Evolutionary conservation across 2,888 invertebrate genomes (phyloP), one percentile per base, ranked within the genome.

Genomic region (Drosophila phalerata): DNA sequence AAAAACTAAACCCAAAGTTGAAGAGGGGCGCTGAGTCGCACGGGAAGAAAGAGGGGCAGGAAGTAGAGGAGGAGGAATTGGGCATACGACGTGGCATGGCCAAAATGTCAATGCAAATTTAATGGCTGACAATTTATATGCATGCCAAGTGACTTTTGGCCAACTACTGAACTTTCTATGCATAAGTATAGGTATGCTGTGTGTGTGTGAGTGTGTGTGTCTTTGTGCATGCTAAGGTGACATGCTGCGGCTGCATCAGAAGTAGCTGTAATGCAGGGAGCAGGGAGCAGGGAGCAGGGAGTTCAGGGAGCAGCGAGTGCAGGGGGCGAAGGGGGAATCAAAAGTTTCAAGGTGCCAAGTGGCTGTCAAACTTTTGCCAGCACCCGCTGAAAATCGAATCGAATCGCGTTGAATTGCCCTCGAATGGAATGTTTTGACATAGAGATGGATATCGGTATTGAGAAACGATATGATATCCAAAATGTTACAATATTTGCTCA

Each of bases 41-140:
- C 2, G 9, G 30, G 10, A 0, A 30, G 30, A 2, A 10, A 30
- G 30, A 30, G 37, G 22, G 52, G 49, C 38, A 11, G 38, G 30
- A 34, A 5, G 22, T 10, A 8, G 34, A 8, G 37, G 5, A n/a
- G 32, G 30, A 40, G n/a, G 22, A 52, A 10, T 32, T 34, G 22
- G 34, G 48, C 51, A 5, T 28, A 38, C 45, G 51, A 15, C 11
- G 69, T 56, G 48, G 78, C 85, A 81, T 69, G 75, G 80, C 80
- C 84, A 87, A 84, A 88, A 85, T 87, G 85, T 89, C 89, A 89
- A 85, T 85, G 85, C 88, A 85, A 85, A 85, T 85, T 85, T 85
- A 85, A 85, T 85, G 85, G 89, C 88, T 79, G 84, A 85, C 89
- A 85, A 85, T 85, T 85, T 85, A 85, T 85, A 85, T 85, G 89